phyloP scores from a whole-genome alignment of 2,888 invertebrate species.

The Aethes cnicana region DNA sequence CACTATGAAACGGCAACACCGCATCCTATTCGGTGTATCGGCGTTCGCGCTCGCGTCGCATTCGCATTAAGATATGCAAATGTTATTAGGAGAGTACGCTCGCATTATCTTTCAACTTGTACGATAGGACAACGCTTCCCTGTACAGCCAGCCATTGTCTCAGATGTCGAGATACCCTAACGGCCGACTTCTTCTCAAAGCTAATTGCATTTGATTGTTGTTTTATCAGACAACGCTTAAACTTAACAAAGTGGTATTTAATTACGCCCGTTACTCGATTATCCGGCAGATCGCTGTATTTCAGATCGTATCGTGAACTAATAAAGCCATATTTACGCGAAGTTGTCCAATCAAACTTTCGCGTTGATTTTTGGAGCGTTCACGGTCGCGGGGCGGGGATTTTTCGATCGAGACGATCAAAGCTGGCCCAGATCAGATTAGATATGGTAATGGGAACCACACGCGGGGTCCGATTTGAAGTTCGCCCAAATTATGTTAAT shows the following conservation, averaged over 20 bases:
- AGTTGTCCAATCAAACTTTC: slow-evolving; percentile 25
- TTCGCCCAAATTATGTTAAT: slow-evolving; percentile 27
- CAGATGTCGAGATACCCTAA: slow-evolving; percentile 49
- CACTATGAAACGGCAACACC: too few species aligned
- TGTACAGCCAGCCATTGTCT: slow-evolving; percentile 48
- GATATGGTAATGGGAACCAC: slow-evolving; percentile 24
- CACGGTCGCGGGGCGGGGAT: not conserved
- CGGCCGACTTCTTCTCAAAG: slow-evolving; percentile 13
- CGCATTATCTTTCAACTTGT: slow-evolving; percentile 61
- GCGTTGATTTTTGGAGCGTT: not conserved
- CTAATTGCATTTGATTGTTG: slow-evolving; percentile 31
- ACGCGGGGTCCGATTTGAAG: slow-evolving; percentile 11
- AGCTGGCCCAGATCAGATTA: slow-evolving; percentile 27
- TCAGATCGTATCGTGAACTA: too few species aligned
- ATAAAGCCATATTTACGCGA: too few species aligned
- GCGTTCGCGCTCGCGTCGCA: slow-evolving; percentile 36
- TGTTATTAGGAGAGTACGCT: slow-evolving; percentile 62
- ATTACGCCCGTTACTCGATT: slow-evolving; percentile 6
- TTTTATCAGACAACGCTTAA: slow-evolving; percentile 25
- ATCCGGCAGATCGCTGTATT: slow-evolving; percentile 9
- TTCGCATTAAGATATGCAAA: slow-evolving; percentile 74
- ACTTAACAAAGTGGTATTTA: slow-evolving; percentile 12
- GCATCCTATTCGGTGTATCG: slow-evolving; percentile 13
- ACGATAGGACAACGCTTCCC: slow-evolving; percentile 52
- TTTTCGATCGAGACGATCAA: slow-evolving; percentile 21